Base-by-base conservation (phyloP, 2,113 vertebrate genomes). In the Phyllostomus hastatus region DNA sequence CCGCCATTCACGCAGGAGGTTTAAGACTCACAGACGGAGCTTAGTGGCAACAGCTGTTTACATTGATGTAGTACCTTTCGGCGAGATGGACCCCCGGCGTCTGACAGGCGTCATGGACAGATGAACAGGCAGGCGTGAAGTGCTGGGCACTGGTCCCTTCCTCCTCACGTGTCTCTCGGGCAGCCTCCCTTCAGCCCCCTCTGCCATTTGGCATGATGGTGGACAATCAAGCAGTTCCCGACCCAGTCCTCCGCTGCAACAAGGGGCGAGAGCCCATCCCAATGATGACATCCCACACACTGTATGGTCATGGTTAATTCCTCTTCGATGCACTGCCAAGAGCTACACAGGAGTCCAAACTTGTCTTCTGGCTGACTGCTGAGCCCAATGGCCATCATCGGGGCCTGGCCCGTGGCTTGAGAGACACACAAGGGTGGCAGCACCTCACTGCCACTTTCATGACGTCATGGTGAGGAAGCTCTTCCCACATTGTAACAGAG, bases 1-100 rank as follows among this genome's bases (percentile, higher is more conserved):
- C 97, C 79, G 61, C 67, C 28, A 72, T 95, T 24, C 54, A 31
- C 85, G 87, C 4, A 1, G 76, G 59, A 52, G 88, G 52, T 94
- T 97, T 95, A 94, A 96, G 88, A 78, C 66, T 43, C 54, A 76
- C 92, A 95, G 95, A 89, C 69, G 67, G 96, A 91, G 10, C 73
- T 97, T 94, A 97, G 87, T 66, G 96, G 59, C 94, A 95, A 95
- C 73, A 38, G 70, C 95, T 59, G 81, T 97, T 98, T 95, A 86
- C 84, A 84, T 97, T 97, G 96, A 90, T 26, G 76, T 26, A 31
- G 96, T 26, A n/a, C 75, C 94, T 97, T 83, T 72, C 78, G 95
- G 2, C 22, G 54, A 73, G 88, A 97, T 79, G 48, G 46, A 20
- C 91, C 96, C 96, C 95, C 50, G 69, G 96, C 82, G 76, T 73